A percentile compares a stretch with the other conserved stretches of the same genome.
phyloP scores from a whole-genome alignment of 2,888 invertebrate genomes.

The Rhabditoides inermis region DNA sequence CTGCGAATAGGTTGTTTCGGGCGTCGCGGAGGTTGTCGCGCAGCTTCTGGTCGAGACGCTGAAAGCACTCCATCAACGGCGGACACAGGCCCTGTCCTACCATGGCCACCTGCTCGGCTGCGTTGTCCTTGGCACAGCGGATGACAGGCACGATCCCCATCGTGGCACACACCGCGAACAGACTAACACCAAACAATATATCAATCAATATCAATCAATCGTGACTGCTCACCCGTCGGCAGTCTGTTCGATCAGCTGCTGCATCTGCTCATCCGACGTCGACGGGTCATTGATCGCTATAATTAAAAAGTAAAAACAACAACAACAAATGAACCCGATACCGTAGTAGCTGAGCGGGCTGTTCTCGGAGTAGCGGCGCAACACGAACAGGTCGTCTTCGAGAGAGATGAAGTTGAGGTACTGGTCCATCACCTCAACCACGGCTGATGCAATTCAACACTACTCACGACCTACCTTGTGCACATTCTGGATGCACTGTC shows the following conservation, averaged over 20 bases:
- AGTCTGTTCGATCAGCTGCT: conserved; percentile 80
- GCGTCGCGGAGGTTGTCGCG: conserved; percentile 92
- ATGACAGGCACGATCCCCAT: conserved; percentile 84
- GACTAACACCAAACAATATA: no score
- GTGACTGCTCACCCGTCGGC: no score
- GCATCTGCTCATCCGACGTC: conserved; percentile 77
- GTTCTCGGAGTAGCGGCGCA: conserved; percentile 76
- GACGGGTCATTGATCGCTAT: conserved; percentile 45
- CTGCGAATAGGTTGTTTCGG: conserved; percentile 85
- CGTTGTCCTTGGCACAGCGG: conserved; percentile 83
- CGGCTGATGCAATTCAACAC: neutral
- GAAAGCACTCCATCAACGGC: no score
- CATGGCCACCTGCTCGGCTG: conserved; percentile 89
- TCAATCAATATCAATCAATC: no score
- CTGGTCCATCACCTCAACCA: conserved; percentile 79
- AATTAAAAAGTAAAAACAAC: neutral
- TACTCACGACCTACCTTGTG: conserved; percentile 66
- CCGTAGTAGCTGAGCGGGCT: conserved; percentile 85
- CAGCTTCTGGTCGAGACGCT: conserved; percentile 86
- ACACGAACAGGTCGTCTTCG: conserved; percentile 85
- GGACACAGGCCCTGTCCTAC: no score
- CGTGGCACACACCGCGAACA: conserved; percentile 95
- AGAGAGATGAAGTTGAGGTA: conserved; percentile 94
- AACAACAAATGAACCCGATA: conserved; percentile 54
- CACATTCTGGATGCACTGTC: conserved; percentile 69